Percentiles rank a stretch among this genome's conserved stretches.
Evolutionary conservation across 2,888 invertebrate species (phyloP).

Genomic region (Diarsia rubi): DNA sequence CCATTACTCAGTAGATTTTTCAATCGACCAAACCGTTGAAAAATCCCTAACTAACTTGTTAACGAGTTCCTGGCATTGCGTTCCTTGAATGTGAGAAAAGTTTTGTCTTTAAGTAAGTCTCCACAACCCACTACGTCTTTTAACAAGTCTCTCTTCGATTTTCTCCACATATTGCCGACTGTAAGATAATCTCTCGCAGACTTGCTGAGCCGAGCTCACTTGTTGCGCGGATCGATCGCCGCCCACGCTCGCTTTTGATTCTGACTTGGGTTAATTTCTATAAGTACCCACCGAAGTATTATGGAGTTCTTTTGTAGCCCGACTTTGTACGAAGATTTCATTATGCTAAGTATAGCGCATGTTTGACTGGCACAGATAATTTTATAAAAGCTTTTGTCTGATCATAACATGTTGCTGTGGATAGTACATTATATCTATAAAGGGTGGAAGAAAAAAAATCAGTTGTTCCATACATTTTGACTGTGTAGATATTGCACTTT

Average conservation of each 20-base stretch:
- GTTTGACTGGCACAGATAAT: slow-evolving; percentile 12
- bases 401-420: neutral
- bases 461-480: too few relatives aligned
- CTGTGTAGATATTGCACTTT: too few relatives aligned
- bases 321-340: slow-evolving; percentile 55
- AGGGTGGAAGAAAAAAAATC: too few relatives aligned
- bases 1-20: too few relatives aligned
- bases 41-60: neutral
- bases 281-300: slow-evolving; percentile 72
- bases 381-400: slow-evolving; percentile 22
- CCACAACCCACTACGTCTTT: neutral
- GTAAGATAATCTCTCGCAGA: slow-evolving; percentile 56
- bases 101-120: neutral
- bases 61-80: neutral
- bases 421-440: neutral
- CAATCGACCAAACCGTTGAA: neutral
- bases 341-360: slow-evolving; percentile 53
- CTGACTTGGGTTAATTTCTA: slow-evolving; percentile 77
- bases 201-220: slow-evolving; percentile 70
- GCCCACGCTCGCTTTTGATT: slow-evolving; percentile 75
- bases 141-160: slow-evolving; percentile 7
- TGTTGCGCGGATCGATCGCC: slow-evolving; percentile 81
- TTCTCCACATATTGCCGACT: slow-evolving; percentile 26
- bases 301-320: slow-evolving; percentile 66
- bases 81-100: neutral